Evolutionary conservation across 2,888 invertebrate genomes (phyloP), one percentile per base, ranked within the genome.

Genomic region (Endotricha flammealis): DNA sequence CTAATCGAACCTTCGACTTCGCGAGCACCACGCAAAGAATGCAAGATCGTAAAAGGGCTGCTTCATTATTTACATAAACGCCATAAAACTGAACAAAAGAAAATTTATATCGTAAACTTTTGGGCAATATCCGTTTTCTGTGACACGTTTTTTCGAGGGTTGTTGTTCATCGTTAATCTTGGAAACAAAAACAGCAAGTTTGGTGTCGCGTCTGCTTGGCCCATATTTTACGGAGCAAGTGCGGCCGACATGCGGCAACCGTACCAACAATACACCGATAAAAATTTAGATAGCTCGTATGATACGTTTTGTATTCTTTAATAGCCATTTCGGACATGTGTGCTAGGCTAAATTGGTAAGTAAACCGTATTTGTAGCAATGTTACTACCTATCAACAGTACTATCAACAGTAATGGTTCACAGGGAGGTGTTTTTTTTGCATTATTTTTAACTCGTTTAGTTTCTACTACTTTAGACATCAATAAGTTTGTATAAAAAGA

Each of bases 141-240:
- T 79, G 79, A 79, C 79, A 74, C 73, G 66, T 77, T 81, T 81
- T 81, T 80, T 76, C 71, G 73, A 72, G 73, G 66, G 76, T 64
- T 72, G 76, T 76, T 76, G 77, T 78, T 81, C 79, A 75, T 83
- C 79, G 82, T 82, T 85, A 80, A 83, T 82, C 81, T 82, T 82
- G 69, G 73, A 79, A 82, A 83, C 79, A 80, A 82, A 82, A 83
- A 82, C 77, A 73, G 69, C 69, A 77, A 81, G 77, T 78, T 77
- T 64, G 72, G 71, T 52, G 61, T 54, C 69, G 66, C 68, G 69
- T 72, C 76, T 72, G 75, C 53, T 50, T 56, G 56, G 53, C 59
- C 68, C 64, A 79, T 81, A 79, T 74, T 75, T 81, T 75, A 77
- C 55, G 62, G 64, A 64, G 62, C 81, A 77, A 78, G 78, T 81